Percentiles rank a stretch among this genome's conserved stretches.
Evolutionary conservation across 2,888 invertebrate species (phyloP).

Genomic region (Protophormia terraenovae): DNA sequence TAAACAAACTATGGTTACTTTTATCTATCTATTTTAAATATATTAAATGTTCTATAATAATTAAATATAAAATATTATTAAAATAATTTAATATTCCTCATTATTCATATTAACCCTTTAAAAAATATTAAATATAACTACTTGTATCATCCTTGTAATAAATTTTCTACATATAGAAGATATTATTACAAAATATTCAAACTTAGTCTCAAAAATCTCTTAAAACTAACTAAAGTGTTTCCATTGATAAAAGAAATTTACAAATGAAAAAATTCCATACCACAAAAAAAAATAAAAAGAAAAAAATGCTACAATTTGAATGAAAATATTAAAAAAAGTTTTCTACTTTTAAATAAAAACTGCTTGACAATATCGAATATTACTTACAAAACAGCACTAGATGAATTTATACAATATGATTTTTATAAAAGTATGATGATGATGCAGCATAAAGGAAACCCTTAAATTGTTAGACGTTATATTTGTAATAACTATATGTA

Average conservation of each 20-base stretch:
- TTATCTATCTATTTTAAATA: no score
- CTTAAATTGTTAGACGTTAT: neutral
- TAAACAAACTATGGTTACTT: no score
- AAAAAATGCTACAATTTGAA: neutral
- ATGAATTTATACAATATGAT: neutral
- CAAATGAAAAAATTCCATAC: slow-evolving; percentile 1
- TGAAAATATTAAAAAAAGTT: neutral
- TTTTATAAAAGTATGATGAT: neutral
- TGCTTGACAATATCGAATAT: slow-evolving; percentile 50
- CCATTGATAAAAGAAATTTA: slow-evolving; percentile 21
- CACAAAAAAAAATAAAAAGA: neutral
- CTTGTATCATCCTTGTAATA: neutral
- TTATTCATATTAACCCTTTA: neutral
- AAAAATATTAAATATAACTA: neutral
- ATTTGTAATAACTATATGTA: no score
- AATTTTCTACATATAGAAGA: neutral
- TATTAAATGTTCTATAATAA: no score
- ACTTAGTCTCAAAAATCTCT: slow-evolving; percentile 58
- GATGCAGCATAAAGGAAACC: neutral
- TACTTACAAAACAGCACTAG: slow-evolving; percentile 14
- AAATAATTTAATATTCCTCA: no score
- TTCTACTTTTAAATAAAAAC: slow-evolving; percentile 32
- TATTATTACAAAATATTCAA: neutral
- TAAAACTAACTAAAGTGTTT: slow-evolving; percentile 47
- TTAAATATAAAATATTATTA: no score